Conservation (phyloP, 2,113 vertebrate genomes). For the Mus musculus region DNA sequence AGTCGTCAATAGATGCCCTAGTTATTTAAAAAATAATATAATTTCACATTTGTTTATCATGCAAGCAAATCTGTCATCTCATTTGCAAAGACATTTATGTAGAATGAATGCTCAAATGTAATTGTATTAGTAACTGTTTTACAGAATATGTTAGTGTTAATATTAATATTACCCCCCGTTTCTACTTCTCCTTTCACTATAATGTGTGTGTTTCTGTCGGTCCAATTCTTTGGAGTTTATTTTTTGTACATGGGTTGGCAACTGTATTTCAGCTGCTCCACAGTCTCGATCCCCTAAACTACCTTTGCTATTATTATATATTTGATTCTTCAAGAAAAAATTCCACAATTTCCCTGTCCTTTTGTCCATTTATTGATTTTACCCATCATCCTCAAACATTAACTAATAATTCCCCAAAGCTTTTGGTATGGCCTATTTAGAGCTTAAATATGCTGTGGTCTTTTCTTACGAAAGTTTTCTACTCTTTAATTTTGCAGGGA, state of each 20-base stretch:
- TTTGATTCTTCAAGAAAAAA: not conserved
- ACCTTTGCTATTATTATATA: not conserved
- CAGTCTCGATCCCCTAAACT: not conserved
- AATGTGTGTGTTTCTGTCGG: not conserved
- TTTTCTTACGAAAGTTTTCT: not conserved
- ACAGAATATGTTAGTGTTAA: constrained; percentile 27
- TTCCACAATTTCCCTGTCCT: not conserved
- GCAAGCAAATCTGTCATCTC: constrained; percentile 63
- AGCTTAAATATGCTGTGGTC: not conserved
- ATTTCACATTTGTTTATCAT: constrained; percentile 64
- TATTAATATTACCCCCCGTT: not conserved
- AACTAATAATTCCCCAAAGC: not conserved
- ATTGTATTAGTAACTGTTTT: constrained; percentile 41
- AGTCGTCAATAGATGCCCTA: constrained; percentile 19
- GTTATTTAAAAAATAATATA: constrained; percentile 15
- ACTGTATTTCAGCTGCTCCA: not conserved
- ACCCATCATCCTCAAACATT: not conserved
- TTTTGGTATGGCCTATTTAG: constrained; percentile 8
- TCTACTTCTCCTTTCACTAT: not conserved
- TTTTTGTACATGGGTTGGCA: not conserved
- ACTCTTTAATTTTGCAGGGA: not conserved
- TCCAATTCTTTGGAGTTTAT: not conserved
- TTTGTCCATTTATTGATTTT: constrained; percentile 5
- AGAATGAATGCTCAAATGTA: constrained; percentile 38
- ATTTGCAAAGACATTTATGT: constrained; percentile 65